These are phyloP conservation scores for Lepidochrysops patricia DNA, from an alignment of 2,888 invertebrate species.

Conservation along the genomic window DNA sequence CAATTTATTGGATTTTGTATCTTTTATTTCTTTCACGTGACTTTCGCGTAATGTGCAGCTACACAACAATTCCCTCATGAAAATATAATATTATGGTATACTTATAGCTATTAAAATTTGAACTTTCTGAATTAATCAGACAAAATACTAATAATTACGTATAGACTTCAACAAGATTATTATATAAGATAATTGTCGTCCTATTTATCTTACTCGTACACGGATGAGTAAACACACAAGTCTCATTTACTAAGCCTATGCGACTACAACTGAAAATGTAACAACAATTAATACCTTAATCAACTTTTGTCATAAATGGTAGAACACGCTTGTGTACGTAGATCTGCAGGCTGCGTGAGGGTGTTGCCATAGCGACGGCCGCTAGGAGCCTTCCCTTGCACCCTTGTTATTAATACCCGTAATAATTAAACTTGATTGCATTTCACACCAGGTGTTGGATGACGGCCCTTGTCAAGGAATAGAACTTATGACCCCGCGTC, in stretches of 20 bases:
- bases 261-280: constrained; percentile 26
- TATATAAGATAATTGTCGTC: background rate
- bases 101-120: no score
- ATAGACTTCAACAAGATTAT: no score
- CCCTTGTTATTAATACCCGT: constrained; percentile 74
- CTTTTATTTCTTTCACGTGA: no score
- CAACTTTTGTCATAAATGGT: constrained; percentile 65
- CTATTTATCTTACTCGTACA: background rate
- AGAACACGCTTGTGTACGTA: constrained; percentile 50
- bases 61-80: no score
- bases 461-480: constrained; percentile 55
- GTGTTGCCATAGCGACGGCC: constrained; percentile 61
- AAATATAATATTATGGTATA: no score
- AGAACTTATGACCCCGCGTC: constrained; percentile 32
- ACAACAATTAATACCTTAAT: constrained; percentile 61
- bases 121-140: no score
- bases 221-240: background rate
- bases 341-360: constrained; percentile 62
- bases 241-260: background rate
- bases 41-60: no score
- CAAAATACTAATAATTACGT: no score
- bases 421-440: constrained; percentile 75
- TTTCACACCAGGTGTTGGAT: constrained; percentile 72
- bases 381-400: constrained; percentile 56
- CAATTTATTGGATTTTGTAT: constrained; percentile 37